Evolutionary conservation across 2,113 vertebrate species (phyloP).

Genomic region (Phyllopteryx taeniolatus): DNA sequence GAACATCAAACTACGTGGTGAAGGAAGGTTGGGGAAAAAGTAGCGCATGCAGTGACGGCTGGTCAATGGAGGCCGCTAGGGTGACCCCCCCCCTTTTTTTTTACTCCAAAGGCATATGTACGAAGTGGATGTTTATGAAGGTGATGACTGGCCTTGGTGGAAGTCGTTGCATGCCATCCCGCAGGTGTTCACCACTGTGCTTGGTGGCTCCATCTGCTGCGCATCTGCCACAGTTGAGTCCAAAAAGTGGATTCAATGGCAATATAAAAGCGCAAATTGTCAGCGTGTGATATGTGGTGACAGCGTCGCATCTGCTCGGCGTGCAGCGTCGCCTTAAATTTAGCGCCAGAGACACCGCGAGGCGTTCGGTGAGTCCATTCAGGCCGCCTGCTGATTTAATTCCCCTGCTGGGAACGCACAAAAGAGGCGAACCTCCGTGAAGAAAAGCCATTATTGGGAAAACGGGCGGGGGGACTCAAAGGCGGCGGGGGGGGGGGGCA

Average conservation of each 20-base stretch:
- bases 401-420: not conserved
- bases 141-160: not conserved
- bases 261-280: not conserved
- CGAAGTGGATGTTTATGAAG: not conserved
- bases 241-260: not conserved
- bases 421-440: not conserved
- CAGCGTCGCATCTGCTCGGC: conserved; percentile 1
- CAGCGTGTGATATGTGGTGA: not conserved
- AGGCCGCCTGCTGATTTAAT: not conserved
- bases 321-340: not conserved
- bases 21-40: too few relatives aligned
- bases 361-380: not conserved
- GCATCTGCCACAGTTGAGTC: not conserved
- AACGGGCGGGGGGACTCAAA: not conserved
- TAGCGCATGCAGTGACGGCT: too few relatives aligned
- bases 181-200: not conserved
- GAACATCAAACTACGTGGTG: too few relatives aligned
- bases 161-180: not conserved
- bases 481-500: not conserved
- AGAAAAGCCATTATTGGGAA: not conserved
- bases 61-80: too few relatives aligned
- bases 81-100: too few relatives aligned
- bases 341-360: not conserved
- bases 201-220: not conserved
- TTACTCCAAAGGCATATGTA: too few relatives aligned